A percentile compares a stretch with the other conserved stretches of the same genome.
phyloP scores from a whole-genome alignment of 2,888 invertebrate species.

The Tipula vernalis region DNA sequence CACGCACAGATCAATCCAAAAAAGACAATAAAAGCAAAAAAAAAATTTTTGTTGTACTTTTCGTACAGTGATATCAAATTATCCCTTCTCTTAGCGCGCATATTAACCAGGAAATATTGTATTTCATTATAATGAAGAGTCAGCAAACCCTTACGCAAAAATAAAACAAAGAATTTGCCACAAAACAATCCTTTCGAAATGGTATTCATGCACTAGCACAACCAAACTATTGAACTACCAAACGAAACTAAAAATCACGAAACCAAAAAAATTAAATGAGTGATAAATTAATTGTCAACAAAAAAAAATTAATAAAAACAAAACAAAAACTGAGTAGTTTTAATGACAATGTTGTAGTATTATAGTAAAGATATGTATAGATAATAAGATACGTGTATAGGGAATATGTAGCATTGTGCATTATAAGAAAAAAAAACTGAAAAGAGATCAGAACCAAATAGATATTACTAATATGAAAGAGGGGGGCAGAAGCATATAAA shows the following conservation, averaged over 20 bases:
- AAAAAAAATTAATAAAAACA: neutral
- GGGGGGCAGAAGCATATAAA: neutral
- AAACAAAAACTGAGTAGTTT: neutral
- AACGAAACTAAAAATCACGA: neutral
- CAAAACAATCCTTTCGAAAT: neutral
- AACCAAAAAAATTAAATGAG: neutral
- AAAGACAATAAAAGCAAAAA: neutral
- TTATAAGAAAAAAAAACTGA: neutral
- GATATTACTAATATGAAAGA: neutral
- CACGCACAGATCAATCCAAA: neutral
- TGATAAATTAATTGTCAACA: neutral
- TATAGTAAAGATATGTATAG: neutral
- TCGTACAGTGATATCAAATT: neutral
- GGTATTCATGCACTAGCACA: neutral
- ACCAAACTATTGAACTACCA: neutral
- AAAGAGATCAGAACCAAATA: neutral
- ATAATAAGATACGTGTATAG: neutral
- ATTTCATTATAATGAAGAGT: neutral
- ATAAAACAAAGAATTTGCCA: neutral
- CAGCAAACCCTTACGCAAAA: neutral
- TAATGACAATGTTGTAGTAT: neutral
- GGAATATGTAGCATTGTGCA: neutral
- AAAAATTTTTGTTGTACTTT: neutral
- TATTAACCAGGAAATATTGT: neutral
- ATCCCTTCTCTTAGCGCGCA: neutral